These are phyloP conservation scores for Caenorhabditis zanzibari DNA, from an alignment of 2,888 invertebrate genomes.

Conservation along the genomic window DNA sequence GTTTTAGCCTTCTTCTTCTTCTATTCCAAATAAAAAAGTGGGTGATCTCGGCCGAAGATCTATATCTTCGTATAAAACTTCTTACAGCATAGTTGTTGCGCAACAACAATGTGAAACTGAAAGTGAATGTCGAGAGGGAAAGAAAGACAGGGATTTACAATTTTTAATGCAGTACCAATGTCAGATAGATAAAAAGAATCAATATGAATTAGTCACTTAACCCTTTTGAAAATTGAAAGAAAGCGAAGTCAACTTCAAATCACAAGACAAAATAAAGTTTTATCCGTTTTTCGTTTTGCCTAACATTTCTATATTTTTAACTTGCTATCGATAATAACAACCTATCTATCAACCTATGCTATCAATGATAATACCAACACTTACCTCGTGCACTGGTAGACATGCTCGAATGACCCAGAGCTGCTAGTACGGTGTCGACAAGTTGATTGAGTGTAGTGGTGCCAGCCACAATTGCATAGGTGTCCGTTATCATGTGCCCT, in stretches of 20 bases:
- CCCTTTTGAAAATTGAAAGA: neutral
- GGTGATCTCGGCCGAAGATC: conserved; percentile 59
- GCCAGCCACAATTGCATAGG: conserved; percentile 92
- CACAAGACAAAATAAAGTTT: conserved; percentile 25
- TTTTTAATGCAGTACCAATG: conserved; percentile 4
- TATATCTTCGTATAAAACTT: conserved; percentile 21
- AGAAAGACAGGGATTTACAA: neutral
- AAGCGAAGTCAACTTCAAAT: neutral
- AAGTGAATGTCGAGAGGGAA: conserved; percentile 22
- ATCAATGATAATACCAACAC: neutral
- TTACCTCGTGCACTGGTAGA: conserved; percentile 85
- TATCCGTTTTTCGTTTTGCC: neutral
- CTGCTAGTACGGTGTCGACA: conserved; percentile 93
- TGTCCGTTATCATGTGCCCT: conserved; percentile 87
- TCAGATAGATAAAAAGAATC: neutral
- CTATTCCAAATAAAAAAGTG: conserved; percentile 36
- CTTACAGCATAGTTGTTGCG: conserved; percentile 61
- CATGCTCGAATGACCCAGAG: conserved; percentile 89
- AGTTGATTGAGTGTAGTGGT: conserved; percentile 85
- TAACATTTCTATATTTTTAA: too few relatives aligned
- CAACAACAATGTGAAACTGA: conserved; percentile 45
- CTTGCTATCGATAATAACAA: too few relatives aligned
- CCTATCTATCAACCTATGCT: neutral
- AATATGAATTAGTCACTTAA: conserved; percentile 15
- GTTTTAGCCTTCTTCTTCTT: too few relatives aligned